These are phyloP conservation scores for Colossoma macropomum DNA, from an alignment of 2,113 vertebrate genomes.

Conservation along the genomic window DNA sequence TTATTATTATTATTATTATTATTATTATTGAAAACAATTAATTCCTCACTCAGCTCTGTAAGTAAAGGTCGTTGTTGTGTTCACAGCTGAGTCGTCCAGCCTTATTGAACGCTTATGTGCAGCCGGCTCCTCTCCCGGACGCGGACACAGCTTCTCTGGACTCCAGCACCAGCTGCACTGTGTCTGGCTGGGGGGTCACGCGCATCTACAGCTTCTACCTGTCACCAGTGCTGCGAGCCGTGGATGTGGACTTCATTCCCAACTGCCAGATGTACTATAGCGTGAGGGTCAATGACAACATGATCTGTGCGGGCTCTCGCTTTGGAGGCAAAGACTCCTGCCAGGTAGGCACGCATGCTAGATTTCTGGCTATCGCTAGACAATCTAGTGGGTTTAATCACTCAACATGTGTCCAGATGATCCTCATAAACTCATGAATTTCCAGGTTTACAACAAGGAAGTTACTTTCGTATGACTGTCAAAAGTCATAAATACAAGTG, in stretches of 20 bases:
- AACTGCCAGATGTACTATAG: conserved; percentile 68
- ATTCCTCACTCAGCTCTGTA: too few species aligned
- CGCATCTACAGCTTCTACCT: conserved; percentile 63
- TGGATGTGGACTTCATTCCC: conserved; percentile 64
- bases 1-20: too few species aligned
- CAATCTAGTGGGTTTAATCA: too few species aligned
- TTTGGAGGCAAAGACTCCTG: conserved; percentile 79
- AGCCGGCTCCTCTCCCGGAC: conserved; percentile 57
- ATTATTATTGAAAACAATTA: too few species aligned
- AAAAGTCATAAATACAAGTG: too few species aligned
- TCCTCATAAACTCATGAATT: too few species aligned
- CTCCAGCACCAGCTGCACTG: conserved; percentile 60
- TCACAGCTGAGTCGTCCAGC: conserved; percentile 71
- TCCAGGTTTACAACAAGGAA: too few species aligned
- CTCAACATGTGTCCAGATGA: too few species aligned
- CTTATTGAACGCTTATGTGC: conserved; percentile 67
- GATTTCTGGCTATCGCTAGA: background rate
- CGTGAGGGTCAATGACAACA: conserved; percentile 67
- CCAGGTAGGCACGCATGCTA: conserved; percentile 67
- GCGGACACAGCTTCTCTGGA: fast-evolving
- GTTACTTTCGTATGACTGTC: too few species aligned
- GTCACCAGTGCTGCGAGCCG: conserved; percentile 71
- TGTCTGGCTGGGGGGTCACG: conserved; percentile 80
- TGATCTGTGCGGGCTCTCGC: conserved; percentile 76
- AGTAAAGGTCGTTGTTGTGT: conserved; percentile 23